These are phyloP conservation scores for Tetranychus piercei DNA, from an alignment of 2,888 invertebrate species.

Conservation along the genomic window DNA sequence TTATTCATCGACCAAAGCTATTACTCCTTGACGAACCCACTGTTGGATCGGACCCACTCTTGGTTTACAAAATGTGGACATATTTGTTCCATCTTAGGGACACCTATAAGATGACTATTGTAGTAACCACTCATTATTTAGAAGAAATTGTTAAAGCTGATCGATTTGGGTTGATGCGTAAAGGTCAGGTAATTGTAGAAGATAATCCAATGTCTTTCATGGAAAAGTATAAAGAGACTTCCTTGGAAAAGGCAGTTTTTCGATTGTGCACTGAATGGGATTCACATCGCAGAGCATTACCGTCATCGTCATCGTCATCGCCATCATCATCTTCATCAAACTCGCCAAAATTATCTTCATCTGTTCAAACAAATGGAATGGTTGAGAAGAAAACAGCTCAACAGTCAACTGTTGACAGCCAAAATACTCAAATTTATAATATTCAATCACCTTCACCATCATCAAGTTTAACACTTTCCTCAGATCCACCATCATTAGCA, in stretches of 20 bases:
- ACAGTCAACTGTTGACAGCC: neutral
- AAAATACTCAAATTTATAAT: neutral
- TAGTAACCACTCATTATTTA: slow-evolving; percentile 85
- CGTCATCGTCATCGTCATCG: neutral
- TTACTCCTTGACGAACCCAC: slow-evolving; percentile 44
- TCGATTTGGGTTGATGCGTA: slow-evolving; percentile 25
- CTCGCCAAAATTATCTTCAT: neutral
- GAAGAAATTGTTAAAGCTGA: slow-evolving; percentile 51
- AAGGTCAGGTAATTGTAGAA: slow-evolving; percentile 28
- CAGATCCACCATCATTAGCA: neutral
- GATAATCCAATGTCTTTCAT: slow-evolving; percentile 30
- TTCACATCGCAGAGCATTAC: neutral
- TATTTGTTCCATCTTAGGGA: slow-evolving; percentile 74
- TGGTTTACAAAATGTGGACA: slow-evolving; percentile 66
- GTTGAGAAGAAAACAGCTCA: neutral
- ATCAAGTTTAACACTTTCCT: neutral
- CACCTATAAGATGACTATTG: slow-evolving; percentile 56
- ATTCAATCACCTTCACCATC: neutral
- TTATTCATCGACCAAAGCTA: slow-evolving; percentile 78
- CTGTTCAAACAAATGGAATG: too few species aligned
- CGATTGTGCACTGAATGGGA: slow-evolving; percentile 42
- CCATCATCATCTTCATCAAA: neutral
- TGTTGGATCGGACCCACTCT: slow-evolving; percentile 57
- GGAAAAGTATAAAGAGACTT: slow-evolving; percentile 18
- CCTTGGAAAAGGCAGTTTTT: slow-evolving; percentile 72